Conservation (phyloP, 2,888 invertebrate species). For the Euproctis similis region DNA sequence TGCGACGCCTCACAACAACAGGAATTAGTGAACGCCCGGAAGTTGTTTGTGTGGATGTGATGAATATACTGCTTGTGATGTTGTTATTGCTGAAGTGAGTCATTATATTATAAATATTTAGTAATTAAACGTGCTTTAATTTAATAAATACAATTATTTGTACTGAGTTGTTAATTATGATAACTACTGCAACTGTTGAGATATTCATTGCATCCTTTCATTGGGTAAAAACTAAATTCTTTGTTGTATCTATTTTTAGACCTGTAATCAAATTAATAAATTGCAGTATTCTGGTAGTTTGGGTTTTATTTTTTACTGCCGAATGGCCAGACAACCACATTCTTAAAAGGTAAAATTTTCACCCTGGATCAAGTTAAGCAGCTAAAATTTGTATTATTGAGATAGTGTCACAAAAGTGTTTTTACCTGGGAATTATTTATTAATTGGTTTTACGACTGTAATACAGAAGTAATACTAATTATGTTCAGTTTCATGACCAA, state of each 20-base stretch:
- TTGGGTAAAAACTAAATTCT: slow-evolving; percentile 38
- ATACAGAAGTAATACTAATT: no score
- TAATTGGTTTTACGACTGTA: no score
- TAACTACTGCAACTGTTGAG: slow-evolving; percentile 19
- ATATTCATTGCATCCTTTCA: slow-evolving; percentile 36
- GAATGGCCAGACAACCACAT: no score
- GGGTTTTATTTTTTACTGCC: slow-evolving; percentile 11
- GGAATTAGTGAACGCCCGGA: slow-evolving; percentile 1
- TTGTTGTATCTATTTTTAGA: slow-evolving; percentile 56
- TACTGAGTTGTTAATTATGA: slow-evolving; percentile 32
- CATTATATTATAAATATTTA: slow-evolving; percentile 23
- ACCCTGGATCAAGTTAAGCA: no score
- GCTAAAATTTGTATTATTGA: no score
- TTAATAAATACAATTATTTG: slow-evolving; percentile 18
- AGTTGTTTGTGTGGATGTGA: slow-evolving; percentile 20
- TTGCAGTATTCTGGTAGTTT: slow-evolving; percentile 66
- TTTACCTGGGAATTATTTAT: no score
- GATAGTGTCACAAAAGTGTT: no score
- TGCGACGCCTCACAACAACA: slow-evolving; percentile 1
- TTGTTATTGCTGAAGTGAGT: slow-evolving; percentile 24
- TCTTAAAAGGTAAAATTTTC: no score
- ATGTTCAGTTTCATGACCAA: no score
- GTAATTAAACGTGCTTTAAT: slow-evolving; percentile 13
- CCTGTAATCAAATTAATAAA: slow-evolving; percentile 72
- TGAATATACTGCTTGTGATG: slow-evolving; percentile 17